Evolutionary conservation across 2,797 vertebrate species (phyloP).

Genomic region (Platyrinchus mystaceus): DNA sequence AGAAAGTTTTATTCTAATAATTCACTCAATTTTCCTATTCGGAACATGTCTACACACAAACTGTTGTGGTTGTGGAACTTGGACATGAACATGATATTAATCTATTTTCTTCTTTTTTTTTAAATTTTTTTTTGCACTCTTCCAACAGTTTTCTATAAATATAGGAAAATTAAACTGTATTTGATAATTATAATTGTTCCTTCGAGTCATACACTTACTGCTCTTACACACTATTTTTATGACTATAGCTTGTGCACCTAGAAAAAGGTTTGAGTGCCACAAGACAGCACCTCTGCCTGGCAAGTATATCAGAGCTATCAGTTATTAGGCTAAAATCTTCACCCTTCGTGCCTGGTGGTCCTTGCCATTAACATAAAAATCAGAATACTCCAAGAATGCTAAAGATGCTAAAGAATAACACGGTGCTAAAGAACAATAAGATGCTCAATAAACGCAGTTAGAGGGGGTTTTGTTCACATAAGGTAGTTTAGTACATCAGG

Average conservation of each 20-base stretch:
- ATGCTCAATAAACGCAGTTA: background rate
- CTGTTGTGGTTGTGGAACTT: background rate
- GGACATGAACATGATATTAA: background rate
- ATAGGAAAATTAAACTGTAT: background rate
- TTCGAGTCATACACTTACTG: background rate
- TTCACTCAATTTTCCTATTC: background rate
- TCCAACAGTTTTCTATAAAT: background rate
- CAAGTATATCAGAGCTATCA: background rate
- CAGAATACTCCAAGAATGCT: background rate
- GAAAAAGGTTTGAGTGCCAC: background rate
- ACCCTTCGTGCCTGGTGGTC: background rate
- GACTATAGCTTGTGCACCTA: background rate
- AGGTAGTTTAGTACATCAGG: background rate
- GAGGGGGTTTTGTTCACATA: fast-evolving
- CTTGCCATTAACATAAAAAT: background rate
- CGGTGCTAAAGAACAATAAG: fast-evolving
- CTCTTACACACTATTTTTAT: background rate
- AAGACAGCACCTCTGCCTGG: background rate
- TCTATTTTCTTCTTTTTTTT: background rate
- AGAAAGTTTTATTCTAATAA: background rate
- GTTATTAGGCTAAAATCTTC: background rate
- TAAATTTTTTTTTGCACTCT: background rate
- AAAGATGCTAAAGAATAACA: background rate
- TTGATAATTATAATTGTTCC: background rate
- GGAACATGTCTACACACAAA: background rate